These are phyloP conservation scores for Phymorhynchus buccinoides DNA, from an alignment of 1,140 invertebrate species.

Conservation along the genomic window DNA sequence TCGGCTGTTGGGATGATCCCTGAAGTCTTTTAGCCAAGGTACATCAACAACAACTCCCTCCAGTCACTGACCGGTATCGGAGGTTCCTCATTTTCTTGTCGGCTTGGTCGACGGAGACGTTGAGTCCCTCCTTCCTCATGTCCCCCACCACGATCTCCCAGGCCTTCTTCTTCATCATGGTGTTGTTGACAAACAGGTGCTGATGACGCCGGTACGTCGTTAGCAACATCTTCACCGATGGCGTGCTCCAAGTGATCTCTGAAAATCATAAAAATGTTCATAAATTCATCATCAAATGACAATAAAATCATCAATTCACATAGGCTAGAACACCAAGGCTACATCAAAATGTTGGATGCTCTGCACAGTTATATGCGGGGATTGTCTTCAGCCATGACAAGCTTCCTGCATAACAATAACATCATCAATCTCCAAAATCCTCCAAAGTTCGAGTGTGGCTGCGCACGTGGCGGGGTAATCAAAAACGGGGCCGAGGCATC, in stretches of 20 bases:
- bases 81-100: background rate
- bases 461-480: too few relatives aligned
- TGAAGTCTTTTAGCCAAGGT: too few relatives aligned
- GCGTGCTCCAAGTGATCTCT: background rate
- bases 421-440: background rate
- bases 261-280: too few relatives aligned
- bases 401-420: background rate
- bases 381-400: background rate
- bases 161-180: background rate
- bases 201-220: background rate
- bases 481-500: too few relatives aligned
- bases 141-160: background rate
- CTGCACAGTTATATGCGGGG: too few relatives aligned
- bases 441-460: too few relatives aligned
- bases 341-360: background rate
- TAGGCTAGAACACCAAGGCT: too few relatives aligned
- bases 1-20: too few relatives aligned
- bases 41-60: too few relatives aligned
- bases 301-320: too few relatives aligned
- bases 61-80: too few relatives aligned
- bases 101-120: background rate
- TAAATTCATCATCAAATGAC: too few relatives aligned
- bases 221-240: background rate
- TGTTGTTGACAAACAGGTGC: background rate
- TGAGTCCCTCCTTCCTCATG: background rate